phyloP scores from a whole-genome alignment of 2,888 invertebrate species.

The Spodoptera picta region DNA sequence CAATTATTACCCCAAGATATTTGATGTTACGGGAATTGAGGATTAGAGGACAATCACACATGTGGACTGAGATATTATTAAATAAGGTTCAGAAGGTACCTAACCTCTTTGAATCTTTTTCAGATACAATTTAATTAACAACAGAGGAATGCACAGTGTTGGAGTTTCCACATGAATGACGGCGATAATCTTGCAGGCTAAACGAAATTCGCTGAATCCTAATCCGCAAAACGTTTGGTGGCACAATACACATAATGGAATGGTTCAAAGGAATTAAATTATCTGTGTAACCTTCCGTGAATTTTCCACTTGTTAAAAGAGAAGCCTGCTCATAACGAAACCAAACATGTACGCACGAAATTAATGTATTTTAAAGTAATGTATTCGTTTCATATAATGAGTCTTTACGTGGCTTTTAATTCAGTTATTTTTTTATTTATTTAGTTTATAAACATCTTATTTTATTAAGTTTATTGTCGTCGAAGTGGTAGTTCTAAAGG shows the following conservation, averaged over 20 bases:
- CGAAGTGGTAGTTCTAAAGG: too few relatives aligned
- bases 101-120: too few relatives aligned
- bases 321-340: slow-evolving; percentile 60
- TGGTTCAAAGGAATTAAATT: slow-evolving; percentile 70
- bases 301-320: slow-evolving; percentile 67
- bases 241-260: slow-evolving; percentile 55
- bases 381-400: slow-evolving; percentile 53
- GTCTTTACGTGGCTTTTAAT: slow-evolving; percentile 17
- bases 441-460: too few relatives aligned
- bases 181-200: slow-evolving; percentile 17
- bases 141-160: not conserved
- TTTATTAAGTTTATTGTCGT: too few relatives aligned
- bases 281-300: slow-evolving; percentile 68
- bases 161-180: slow-evolving; percentile 20
- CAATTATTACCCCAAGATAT: too few relatives aligned
- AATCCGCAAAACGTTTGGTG: slow-evolving; percentile 50
- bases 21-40: too few relatives aligned
- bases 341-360: slow-evolving; percentile 64
- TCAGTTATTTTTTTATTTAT: not conserved
- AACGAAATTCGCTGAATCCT: slow-evolving; percentile 46
- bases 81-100: too few relatives aligned
- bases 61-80: too few relatives aligned
- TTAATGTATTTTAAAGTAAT: slow-evolving; percentile 55
- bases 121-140: not conserved
- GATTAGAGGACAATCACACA: too few relatives aligned